These are phyloP conservation scores for Ceratina australensis DNA, from an alignment of 1,140 invertebrate species.

Conservation along the genomic window DNA sequence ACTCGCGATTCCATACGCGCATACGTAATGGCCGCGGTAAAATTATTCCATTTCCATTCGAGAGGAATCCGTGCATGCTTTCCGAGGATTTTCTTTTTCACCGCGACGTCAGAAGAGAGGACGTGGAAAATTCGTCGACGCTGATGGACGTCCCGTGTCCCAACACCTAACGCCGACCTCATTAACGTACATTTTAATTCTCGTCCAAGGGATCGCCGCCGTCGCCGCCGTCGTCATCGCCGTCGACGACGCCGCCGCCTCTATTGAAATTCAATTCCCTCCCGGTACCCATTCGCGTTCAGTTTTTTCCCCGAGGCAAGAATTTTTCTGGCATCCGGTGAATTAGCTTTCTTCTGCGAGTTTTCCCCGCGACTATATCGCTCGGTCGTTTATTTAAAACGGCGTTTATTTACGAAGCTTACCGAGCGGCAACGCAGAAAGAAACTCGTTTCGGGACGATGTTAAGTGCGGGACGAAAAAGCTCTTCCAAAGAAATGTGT, in stretches of 20 bases:
- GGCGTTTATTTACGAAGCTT: slow-evolving; percentile 5
- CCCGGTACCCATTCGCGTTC: not conserved
- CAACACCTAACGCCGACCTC: slow-evolving; percentile 4
- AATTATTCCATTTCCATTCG: slow-evolving; percentile 32
- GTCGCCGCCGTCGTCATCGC: not conserved
- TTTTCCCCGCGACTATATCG: slow-evolving; percentile 30
- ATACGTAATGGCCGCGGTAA: slow-evolving; percentile 19
- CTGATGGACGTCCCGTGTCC: not conserved
- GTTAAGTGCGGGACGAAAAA: slow-evolving; percentile 34
- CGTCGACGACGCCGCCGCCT: not conserved
- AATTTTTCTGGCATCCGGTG: slow-evolving; percentile 29
- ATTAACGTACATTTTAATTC: slow-evolving; percentile 44
- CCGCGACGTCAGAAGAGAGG: not conserved
- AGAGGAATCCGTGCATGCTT: not conserved
- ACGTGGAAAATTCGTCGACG: not conserved
- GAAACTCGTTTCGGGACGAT: not conserved
- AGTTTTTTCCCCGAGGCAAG: slow-evolving; percentile 8
- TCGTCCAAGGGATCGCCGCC: not conserved
- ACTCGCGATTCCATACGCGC: not conserved
- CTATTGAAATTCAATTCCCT: slow-evolving; percentile 25
- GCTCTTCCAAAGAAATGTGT: slow-evolving; percentile 29
- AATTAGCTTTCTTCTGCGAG: slow-evolving; percentile 21
- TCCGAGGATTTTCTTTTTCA: slow-evolving; percentile 6
- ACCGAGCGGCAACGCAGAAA: not conserved
- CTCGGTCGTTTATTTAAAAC: not conserved